Evolutionary conservation across 2,113 vertebrate species (phyloP).

Genomic region (Paramisgurnus dabryanus): DNA sequence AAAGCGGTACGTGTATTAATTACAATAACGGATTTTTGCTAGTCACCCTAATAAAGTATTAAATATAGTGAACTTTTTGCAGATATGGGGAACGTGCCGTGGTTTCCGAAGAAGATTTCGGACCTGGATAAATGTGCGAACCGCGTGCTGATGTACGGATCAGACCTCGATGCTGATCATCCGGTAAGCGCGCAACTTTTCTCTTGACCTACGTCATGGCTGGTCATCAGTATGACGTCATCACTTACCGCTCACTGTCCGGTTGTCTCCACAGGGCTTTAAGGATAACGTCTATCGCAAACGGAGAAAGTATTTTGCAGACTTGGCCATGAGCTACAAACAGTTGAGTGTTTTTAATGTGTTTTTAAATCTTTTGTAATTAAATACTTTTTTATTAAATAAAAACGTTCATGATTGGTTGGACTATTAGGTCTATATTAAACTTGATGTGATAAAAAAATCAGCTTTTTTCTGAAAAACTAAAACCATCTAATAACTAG

Average conservation of each 20-base stretch:
- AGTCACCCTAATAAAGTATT: not conserved
- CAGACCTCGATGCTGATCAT: slow-evolving; percentile 92
- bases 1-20: slow-evolving; percentile 66
- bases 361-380: too few species aligned
- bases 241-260: not conserved
- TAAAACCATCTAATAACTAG: too few species aligned
- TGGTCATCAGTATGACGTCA: not conserved
- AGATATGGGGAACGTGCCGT: slow-evolving; percentile 87
- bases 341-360: slow-evolving; percentile 77
- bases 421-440: too few species aligned
- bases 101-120: slow-evolving; percentile 97
- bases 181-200: slow-evolving; percentile 72
- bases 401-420: too few species aligned
- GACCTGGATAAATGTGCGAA: slow-evolving; percentile 96
- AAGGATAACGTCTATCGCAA: slow-evolving; percentile 97
- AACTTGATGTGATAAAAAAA: too few species aligned
- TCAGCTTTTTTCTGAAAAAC: too few species aligned
- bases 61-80: slow-evolving; percentile 31
- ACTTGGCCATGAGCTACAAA: slow-evolving; percentile 91
- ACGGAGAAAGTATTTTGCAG: slow-evolving; percentile 96
- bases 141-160: slow-evolving; percentile 95
- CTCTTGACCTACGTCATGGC: not conserved
- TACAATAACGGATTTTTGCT: too few species aligned
- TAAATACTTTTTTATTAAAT: too few species aligned
- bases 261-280: slow-evolving; percentile 82